phyloP scores from a whole-genome alignment of 2,797 vertebrate species.

The Aplochiton taeniatus region DNA sequence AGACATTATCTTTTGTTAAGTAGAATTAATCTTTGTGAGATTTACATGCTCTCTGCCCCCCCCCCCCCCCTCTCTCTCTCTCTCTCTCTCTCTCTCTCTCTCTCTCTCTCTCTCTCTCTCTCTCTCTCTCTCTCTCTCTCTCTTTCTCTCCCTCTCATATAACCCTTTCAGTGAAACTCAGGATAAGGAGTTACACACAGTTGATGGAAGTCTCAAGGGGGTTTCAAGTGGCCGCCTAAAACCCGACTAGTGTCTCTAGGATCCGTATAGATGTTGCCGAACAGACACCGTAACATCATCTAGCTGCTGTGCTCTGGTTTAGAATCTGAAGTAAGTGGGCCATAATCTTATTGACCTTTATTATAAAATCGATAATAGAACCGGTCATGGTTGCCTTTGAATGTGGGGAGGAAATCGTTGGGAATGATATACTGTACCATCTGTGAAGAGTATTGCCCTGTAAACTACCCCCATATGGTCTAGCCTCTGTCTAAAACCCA shows the following conservation, averaged over 20 bases:
- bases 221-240: slow-evolving; percentile 42
- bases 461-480: neutral
- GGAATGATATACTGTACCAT: slow-evolving; percentile 15
- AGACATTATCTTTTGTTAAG: too few species aligned
- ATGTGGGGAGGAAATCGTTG: slow-evolving; percentile 46
- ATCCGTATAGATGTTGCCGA: slow-evolving; percentile 29
- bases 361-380: slow-evolving; percentile 56
- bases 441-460: slow-evolving; percentile 23
- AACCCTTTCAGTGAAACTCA: too few species aligned
- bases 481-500: too few species aligned
- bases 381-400: slow-evolving; percentile 9
- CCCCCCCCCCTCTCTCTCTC: too few species aligned
- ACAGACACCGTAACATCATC: slow-evolving; percentile 37
- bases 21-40: too few species aligned
- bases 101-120: too few species aligned
- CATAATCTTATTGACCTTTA: slow-evolving; percentile 59
- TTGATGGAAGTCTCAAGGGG: slow-evolving; percentile 51
- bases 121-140: too few species aligned
- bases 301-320: slow-evolving; percentile 34
- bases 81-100: too few species aligned
- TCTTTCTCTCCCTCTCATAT: too few species aligned
- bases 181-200: neutral
- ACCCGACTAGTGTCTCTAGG: slow-evolving; percentile 28
- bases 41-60: too few species aligned
- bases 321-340: slow-evolving; percentile 38